A percentile compares a stretch with the other conserved stretches of the same genome.
phyloP scores from a whole-genome alignment of 2,113 vertebrate genomes.

The Excalfactoria chinensis region DNA sequence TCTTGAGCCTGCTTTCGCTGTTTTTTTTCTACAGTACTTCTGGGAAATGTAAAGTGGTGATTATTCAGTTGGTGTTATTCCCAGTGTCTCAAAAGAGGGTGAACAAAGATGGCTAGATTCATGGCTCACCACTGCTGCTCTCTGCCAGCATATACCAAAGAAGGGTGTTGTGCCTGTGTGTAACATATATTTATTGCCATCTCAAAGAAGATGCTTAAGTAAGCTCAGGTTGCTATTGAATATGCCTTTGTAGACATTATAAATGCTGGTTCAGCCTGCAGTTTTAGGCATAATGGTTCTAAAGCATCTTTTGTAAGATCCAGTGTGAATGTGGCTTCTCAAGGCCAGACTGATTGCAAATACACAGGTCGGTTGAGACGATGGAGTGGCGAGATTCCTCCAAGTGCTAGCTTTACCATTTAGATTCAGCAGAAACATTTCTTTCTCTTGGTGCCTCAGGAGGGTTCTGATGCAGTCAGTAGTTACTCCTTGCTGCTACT shows the following conservation, averaged over 20 bases:
- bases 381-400: background rate
- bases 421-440: background rate
- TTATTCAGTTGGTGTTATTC: background rate
- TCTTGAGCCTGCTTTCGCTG: background rate
- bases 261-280: background rate
- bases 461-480: background rate
- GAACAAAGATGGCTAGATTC: background rate
- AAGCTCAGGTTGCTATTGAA: background rate
- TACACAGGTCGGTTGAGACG: background rate
- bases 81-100: background rate
- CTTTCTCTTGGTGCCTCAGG: too few species aligned
- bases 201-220: background rate
- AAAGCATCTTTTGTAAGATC: background rate
- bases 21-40: background rate
- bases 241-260: background rate
- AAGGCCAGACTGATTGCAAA: background rate
- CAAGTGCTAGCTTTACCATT: background rate
- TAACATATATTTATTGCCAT: background rate
- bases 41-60: background rate
- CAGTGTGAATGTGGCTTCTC: background rate
- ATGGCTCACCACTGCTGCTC: background rate
- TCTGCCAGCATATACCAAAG: background rate
- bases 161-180: background rate
- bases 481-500: background rate
- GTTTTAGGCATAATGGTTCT: background rate